Percentiles rank a stretch among this genome's conserved stretches.
These are phyloP conservation scores for Chironomus tepperi DNA, from an alignment of 1,140 invertebrate species.

Conservation along the genomic window DNA sequence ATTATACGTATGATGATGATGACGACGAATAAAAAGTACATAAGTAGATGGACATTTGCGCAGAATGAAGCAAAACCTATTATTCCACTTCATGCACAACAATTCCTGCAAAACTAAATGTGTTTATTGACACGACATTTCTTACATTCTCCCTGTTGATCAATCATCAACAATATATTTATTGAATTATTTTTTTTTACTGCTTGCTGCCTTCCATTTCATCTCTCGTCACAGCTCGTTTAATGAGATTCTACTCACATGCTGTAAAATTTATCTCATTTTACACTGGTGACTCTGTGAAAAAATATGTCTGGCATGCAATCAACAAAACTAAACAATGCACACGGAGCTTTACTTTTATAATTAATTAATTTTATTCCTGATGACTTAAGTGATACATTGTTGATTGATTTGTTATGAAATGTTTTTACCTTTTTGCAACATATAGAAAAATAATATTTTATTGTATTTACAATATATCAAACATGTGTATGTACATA, in stretches of 20 bases:
- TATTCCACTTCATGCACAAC: not conserved
- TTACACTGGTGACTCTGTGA: constrained; percentile 1
- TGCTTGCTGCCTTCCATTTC: not conserved
- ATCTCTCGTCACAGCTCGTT: not conserved
- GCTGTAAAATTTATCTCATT: not conserved
- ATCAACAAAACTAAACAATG: not conserved
- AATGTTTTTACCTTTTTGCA: not conserved
- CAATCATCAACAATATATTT: constrained; percentile 4
- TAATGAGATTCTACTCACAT: constrained; percentile 22
- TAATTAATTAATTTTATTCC: constrained; percentile 23
- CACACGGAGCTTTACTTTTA: constrained; percentile 4
- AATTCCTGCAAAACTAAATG: constrained; percentile 3
- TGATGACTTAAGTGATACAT: constrained; percentile 19
- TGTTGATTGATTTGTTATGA: constrained; percentile 22
- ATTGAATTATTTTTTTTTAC: not conserved
- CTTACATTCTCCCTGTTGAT: constrained; percentile 3
- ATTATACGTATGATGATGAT: not conserved
- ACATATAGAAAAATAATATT: not conserved
- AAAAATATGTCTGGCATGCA: constrained; percentile 3
- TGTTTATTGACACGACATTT: constrained; percentile 24
- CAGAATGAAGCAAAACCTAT: not conserved
- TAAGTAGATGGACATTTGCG: not conserved
- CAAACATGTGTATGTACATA: not conserved
- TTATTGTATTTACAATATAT: not conserved
- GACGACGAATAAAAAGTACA: not conserved